phyloP scores from a whole-genome alignment of 2,888 invertebrate species.

The Podotricha telesiphe region DNA sequence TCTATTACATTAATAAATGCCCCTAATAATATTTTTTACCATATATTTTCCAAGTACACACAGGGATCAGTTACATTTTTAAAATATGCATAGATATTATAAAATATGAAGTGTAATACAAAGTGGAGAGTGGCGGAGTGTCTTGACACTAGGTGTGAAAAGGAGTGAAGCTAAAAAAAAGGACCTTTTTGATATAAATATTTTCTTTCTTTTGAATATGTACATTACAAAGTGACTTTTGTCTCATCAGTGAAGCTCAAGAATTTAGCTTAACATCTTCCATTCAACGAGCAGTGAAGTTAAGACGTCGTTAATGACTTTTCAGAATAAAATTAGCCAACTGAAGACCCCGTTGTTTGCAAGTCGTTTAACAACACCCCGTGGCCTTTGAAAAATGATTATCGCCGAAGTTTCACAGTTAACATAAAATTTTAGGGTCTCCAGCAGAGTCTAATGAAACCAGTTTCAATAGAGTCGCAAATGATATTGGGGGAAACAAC shows the following conservation, averaged over 20 bases:
- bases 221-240: background rate
- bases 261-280: constrained; percentile 16
- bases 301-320: constrained; percentile 56
- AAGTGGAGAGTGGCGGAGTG: no score
- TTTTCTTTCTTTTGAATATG: background rate
- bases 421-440: constrained; percentile 55
- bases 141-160: no score
- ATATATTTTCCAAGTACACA: no score
- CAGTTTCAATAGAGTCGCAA: constrained; percentile 36
- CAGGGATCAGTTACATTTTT: no score
- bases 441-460: constrained; percentile 44
- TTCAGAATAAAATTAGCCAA: constrained; percentile 53
- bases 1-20: no score
- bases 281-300: constrained; percentile 41
- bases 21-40: no score
- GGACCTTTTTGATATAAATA: no score
- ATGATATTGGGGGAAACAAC: constrained; percentile 26
- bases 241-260: constrained; percentile 2
- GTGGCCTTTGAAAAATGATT: constrained; percentile 64
- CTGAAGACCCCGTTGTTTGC: constrained; percentile 52
- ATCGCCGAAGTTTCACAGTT: constrained; percentile 58
- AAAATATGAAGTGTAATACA: no score
- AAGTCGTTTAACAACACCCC: constrained; percentile 50
- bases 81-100: no score
- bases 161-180: no score